These are phyloP conservation scores for Carassius carassius DNA, from an alignment of 2,113 vertebrate genomes.

Conservation along the genomic window DNA sequence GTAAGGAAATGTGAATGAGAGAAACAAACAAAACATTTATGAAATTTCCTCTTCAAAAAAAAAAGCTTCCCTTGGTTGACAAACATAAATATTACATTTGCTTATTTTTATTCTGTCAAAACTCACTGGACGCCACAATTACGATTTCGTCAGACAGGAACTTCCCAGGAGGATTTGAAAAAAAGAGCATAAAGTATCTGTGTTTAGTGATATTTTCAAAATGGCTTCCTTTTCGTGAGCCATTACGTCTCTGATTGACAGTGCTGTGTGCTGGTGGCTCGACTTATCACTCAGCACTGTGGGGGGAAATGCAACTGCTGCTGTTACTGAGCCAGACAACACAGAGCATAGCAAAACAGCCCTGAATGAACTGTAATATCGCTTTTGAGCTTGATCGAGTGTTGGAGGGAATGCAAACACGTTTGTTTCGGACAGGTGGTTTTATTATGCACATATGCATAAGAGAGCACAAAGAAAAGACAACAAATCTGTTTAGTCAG, in stretches of 20 bases:
- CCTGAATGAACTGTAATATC: constrained; percentile 30
- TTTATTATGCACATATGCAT: background rate
- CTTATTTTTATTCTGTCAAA: background rate
- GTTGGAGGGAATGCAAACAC: background rate
- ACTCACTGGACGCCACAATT: background rate
- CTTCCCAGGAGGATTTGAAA: background rate
- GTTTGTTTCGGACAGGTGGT: constrained; percentile 12
- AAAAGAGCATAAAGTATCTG: background rate
- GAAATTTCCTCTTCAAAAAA: background rate
- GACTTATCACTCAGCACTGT: constrained; percentile 51
- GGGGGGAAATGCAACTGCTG: constrained; percentile 45
- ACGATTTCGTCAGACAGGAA: background rate
- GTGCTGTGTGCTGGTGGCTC: constrained; percentile 49
- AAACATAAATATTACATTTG: background rate
- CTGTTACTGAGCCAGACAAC: constrained; percentile 37
- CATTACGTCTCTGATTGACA: constrained; percentile 50
- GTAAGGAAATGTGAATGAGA: background rate
- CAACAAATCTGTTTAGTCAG: constrained; percentile 13
- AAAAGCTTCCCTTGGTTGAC: background rate
- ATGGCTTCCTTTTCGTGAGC: constrained; percentile 44
- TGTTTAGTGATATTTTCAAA: constrained; percentile 42
- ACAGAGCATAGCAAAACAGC: constrained; percentile 19
- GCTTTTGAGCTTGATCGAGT: constrained; percentile 5
- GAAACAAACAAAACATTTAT: background rate
- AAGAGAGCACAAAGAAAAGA: constrained; percentile 17